Percentiles rank a stretch among this genome's conserved stretches.
Conservation (phyloP, 2,888 invertebrate genomes). For the Punctoribates punctum region DNA sequence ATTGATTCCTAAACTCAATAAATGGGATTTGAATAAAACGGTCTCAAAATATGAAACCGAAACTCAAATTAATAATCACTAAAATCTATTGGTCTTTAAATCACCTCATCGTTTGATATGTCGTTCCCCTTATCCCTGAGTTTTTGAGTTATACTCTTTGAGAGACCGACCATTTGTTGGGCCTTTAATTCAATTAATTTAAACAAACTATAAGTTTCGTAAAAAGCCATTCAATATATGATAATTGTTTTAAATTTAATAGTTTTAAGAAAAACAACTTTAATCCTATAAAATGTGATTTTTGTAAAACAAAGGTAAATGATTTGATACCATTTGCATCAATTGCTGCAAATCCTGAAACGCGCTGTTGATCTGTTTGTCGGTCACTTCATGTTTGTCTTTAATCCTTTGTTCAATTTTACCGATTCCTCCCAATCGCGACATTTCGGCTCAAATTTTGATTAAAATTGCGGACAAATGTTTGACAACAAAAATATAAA, state of each 20-base stretch:
- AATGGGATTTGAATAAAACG: conserved; percentile 87
- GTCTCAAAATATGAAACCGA: conserved; percentile 61
- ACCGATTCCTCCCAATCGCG: conserved; percentile 67
- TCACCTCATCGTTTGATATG: conserved; percentile 80
- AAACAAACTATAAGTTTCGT: too few species aligned
- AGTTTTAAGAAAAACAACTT: conserved; percentile 35
- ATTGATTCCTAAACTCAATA: conserved; percentile 93
- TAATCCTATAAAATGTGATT: too few species aligned
- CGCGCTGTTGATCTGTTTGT: conserved; percentile 83
- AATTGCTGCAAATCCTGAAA: conserved; percentile 92
- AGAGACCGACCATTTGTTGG: conserved; percentile 91
- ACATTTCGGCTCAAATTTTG: background rate
- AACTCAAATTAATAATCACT: conserved; percentile 48
- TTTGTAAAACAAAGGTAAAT: too few species aligned
- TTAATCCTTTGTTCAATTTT: conserved; percentile 91
- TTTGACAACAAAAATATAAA: background rate
- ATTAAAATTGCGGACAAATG: background rate
- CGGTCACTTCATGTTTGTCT: conserved; percentile 83
- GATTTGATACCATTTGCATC: conserved; percentile 68
- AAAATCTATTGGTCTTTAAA: background rate
- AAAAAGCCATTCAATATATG: too few species aligned
- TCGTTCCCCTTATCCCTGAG: conserved; percentile 91
- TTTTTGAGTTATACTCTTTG: conserved; percentile 85
- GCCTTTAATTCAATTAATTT: conserved; percentile 58
- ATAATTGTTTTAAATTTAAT: too few species aligned